These are phyloP conservation scores for Aegypius monachus DNA, from an alignment of 2,113 vertebrate species.

Conservation along the genomic window DNA sequence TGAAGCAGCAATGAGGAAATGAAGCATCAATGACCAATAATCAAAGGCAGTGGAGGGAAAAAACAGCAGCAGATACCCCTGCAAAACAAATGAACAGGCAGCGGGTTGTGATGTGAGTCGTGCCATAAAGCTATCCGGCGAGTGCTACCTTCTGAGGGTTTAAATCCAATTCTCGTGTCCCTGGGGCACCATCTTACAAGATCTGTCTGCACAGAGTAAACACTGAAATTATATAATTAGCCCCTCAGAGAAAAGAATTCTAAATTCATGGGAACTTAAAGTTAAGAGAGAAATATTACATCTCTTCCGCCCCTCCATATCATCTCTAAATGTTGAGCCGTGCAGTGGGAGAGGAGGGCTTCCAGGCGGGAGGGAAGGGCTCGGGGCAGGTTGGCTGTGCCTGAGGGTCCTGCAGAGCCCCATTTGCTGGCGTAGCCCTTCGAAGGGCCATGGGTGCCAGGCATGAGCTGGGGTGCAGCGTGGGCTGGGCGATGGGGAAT, in stretches of 20 bases:
- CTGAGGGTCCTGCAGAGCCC: fast-evolving
- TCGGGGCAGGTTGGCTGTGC: fast-evolving
- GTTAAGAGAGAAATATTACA: constrained; percentile 34
- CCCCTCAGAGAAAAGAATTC: constrained; percentile 46
- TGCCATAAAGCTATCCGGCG: background rate
- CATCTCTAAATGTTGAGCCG: background rate
- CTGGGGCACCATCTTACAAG: constrained; percentile 27
- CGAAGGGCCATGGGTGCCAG: fast-evolving
- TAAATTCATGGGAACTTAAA: constrained; percentile 39
- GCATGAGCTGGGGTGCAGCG: fast-evolving
- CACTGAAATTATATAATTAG: constrained; percentile 62
- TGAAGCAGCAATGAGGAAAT: background rate
- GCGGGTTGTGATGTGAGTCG: background rate
- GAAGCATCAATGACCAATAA: background rate
- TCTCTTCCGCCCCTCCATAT: background rate
- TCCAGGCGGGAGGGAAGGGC: background rate
- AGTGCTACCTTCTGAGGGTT: constrained; percentile 34
- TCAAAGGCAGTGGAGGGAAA: background rate
- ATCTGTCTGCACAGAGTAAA: constrained; percentile 59
- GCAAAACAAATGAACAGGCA: background rate
- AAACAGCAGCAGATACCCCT: background rate
- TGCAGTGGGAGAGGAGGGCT: background rate
- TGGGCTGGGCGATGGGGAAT: background rate
- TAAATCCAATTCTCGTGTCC: constrained; percentile 1
- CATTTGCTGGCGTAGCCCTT: background rate